Base-by-base conservation (phyloP, 1,140 invertebrate genomes). In the Drosophila teissieri region DNA sequence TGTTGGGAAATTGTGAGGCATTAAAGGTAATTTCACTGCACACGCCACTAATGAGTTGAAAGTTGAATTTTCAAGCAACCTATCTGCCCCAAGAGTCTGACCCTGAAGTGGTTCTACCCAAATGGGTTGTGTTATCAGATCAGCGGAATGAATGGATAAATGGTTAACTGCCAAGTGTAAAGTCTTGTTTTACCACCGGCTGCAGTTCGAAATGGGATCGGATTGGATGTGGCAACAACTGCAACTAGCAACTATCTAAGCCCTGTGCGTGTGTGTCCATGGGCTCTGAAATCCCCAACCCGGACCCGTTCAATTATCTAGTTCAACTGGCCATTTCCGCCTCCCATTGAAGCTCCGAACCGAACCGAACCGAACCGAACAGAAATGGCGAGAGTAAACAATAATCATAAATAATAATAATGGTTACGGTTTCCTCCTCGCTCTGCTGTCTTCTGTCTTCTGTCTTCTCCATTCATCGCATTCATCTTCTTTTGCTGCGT, bases 331-430 rank as follows among this genome's bases (percentile, higher is more conserved):
- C 64, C 67, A 69, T 70, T 70, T 70, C 67, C 67, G 67, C 42
- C 67, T 69, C 17, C 37, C 46, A 46, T 19, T 34, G 4, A 46
- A n/a, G n/a, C 42, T 60, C 31, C 19, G 1, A 19, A 19, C 19
- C 19, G 19, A 19, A 19, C 19, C 19, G 19, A 19, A 19, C 19
- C 19, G 19, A 19, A 19, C 19, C 19, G 19, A 24, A 52, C 19
- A 45, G 45, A 37, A 60, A 52, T 14, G 52, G 37, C 45, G 63
- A 55, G 67, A 70, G 65, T 24, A 48, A 69, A 69, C 62, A 69
- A 56, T 56, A 55, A 46, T 69, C 42, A 70, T 69, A 69, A 70
- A 69, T 65, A 68, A 67, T 70, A 70, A 70, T 69, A 70, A 70
- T 70, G 65, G 51, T 69, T 72, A 81, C 79, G 80, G 63, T 62